Percentiles rank a stretch among this genome's conserved stretches.
phyloP scores from a whole-genome alignment of 2,113 vertebrate species.

The Ranitomeya imitator region DNA sequence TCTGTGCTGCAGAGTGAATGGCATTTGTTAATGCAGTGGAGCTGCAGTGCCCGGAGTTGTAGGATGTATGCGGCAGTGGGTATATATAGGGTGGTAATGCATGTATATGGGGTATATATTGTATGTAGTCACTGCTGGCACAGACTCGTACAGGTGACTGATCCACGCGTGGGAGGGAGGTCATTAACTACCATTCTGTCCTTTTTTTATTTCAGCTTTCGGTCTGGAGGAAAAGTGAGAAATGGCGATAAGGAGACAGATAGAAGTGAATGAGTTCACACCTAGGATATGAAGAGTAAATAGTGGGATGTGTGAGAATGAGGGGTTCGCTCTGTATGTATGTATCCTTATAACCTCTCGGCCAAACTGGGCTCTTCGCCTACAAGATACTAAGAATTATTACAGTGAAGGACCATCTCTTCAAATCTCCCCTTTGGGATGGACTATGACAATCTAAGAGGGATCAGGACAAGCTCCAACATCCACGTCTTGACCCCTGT shows the following conservation, averaged over 20 bases:
- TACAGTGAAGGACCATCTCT: neutral
- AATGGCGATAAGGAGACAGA: neutral
- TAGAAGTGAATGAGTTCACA: neutral
- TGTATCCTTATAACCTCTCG: constrained; percentile 24
- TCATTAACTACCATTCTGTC: constrained; percentile 26
- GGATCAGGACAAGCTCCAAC: neutral
- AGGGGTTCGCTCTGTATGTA: constrained; percentile 53
- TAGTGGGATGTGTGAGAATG: constrained; percentile 23
- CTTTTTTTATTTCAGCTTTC: constrained; percentile 10
- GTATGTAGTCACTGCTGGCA: neutral
- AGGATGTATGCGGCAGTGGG: neutral
- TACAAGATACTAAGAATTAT: neutral
- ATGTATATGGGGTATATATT: neutral
- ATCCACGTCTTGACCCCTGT: neutral
- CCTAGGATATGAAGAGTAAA: neutral
- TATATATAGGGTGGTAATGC: neutral
- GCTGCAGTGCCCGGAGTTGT: neutral
- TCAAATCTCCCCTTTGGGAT: neutral
- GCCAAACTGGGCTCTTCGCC: neutral
- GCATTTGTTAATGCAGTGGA: constrained; percentile 24
- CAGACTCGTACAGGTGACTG: constrained; percentile 27
- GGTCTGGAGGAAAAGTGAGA: constrained; percentile 5
- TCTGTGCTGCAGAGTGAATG: constrained; percentile 27
- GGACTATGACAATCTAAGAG: neutral
- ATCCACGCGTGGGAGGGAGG: neutral